phyloP scores from a whole-genome alignment of 2,113 vertebrate species.

The Ancistrus triradiatus region DNA sequence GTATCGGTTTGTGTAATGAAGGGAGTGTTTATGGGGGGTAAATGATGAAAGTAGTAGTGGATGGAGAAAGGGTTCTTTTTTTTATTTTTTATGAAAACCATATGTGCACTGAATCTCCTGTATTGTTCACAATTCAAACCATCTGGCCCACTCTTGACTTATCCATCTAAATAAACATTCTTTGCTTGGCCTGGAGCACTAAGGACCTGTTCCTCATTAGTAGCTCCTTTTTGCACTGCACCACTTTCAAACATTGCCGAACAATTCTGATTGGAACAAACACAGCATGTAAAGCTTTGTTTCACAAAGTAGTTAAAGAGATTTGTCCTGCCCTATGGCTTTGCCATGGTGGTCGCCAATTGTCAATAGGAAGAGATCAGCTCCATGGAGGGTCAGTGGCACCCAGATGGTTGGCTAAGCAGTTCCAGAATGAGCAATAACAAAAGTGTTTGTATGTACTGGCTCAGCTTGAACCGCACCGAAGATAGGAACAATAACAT shows the following conservation, averaged over 20 bases:
- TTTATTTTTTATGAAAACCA: slow-evolving; percentile 61
- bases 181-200: slow-evolving; percentile 60
- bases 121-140: slow-evolving; percentile 72
- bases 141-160: slow-evolving; percentile 71
- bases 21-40: neutral
- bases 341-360: slow-evolving; percentile 5
- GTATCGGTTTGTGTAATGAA: slow-evolving; percentile 7
- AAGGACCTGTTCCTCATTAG: slow-evolving; percentile 65
- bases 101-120: slow-evolving; percentile 61
- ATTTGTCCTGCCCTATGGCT: slow-evolving; percentile 21
- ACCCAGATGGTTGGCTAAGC: slow-evolving; percentile 38
- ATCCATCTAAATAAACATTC: slow-evolving; percentile 75
- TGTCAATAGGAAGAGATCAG: slow-evolving; percentile 23
- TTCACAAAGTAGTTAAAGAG: slow-evolving; percentile 27
- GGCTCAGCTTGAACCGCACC: slow-evolving; percentile 34
- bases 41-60: slow-evolving; percentile 30
- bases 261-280: slow-evolving; percentile 35
- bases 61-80: slow-evolving; percentile 36
- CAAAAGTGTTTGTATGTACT: slow-evolving; percentile 32
- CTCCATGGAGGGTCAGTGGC: slow-evolving; percentile 12
- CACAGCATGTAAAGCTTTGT: slow-evolving; percentile 25
- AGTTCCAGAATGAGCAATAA: slow-evolving; percentile 29
- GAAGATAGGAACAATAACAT: slow-evolving; percentile 19
- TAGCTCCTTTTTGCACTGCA: slow-evolving; percentile 45
- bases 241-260: slow-evolving; percentile 39